phyloP scores from a whole-genome alignment of 2,888 invertebrate species.

The Hesperia comma region DNA sequence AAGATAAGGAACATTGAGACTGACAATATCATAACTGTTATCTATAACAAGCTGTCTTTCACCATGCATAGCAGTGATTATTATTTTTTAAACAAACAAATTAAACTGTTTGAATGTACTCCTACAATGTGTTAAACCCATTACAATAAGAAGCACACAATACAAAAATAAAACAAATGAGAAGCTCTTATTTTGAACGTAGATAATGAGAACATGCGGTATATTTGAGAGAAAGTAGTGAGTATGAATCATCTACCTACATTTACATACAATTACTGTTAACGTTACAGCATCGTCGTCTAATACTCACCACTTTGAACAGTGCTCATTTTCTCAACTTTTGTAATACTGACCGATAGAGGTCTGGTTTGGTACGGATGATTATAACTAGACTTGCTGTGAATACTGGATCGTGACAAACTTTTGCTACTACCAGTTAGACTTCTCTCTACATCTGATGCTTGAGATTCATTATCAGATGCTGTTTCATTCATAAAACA shows the following conservation, averaged over 20 bases:
- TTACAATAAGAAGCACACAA: not conserved
- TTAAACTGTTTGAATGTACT: too few relatives aligned
- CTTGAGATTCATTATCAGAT: slow-evolving; percentile 91
- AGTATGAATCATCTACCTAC: not conserved
- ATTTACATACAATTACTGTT: slow-evolving; percentile 6
- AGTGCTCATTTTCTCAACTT: slow-evolving; percentile 74
- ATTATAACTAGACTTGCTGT: slow-evolving; percentile 74
- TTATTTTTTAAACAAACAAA: too few relatives aligned
- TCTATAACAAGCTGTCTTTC: too few relatives aligned
- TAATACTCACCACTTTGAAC: slow-evolving; percentile 71
- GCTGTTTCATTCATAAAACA: slow-evolving; percentile 98
- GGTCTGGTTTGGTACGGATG: slow-evolving; percentile 80
- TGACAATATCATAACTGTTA: too few relatives aligned
- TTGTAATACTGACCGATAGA: slow-evolving; percentile 75
- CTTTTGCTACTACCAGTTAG: slow-evolving; percentile 66
- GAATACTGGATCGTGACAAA: slow-evolving; percentile 71
- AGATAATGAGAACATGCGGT: not conserved
- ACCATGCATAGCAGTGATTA: too few relatives aligned
- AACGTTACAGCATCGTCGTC: slow-evolving; percentile 3
- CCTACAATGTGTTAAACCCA: too few relatives aligned
- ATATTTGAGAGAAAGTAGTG: slow-evolving; percentile 5
- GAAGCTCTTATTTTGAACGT: not conserved
- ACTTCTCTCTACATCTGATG: slow-evolving; percentile 87
- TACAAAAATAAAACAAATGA: not conserved
- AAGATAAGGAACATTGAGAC: too few relatives aligned